phyloP scores from a whole-genome alignment of 2,113 vertebrate species.

The Paramormyrops kingsleyae region DNA sequence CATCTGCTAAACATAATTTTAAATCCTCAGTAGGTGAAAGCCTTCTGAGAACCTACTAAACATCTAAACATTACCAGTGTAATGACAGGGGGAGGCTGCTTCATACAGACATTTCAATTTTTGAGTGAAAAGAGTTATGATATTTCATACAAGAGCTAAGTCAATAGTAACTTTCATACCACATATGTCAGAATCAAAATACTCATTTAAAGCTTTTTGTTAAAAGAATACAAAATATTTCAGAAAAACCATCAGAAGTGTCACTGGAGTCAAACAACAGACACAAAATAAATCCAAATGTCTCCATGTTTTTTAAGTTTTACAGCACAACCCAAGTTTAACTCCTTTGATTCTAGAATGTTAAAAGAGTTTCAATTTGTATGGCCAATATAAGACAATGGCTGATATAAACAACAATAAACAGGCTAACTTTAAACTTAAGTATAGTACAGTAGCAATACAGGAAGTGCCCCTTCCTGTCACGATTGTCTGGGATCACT shows the following conservation, averaged over 20 bases:
- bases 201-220: background rate
- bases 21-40: background rate
- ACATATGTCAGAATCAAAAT: background rate
- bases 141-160: background rate
- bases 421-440: conserved; percentile 10
- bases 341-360: background rate
- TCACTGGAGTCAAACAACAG: background rate
- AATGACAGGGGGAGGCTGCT: background rate
- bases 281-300: background rate
- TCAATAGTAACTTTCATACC: background rate
- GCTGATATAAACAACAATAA: background rate
- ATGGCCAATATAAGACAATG: background rate
- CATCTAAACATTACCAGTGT: background rate
- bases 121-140: background rate
- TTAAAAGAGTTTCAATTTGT: background rate
- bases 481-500: conserved; percentile 22
- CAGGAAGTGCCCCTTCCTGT: conserved; percentile 33
- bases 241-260: background rate
- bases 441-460: conserved; percentile 24
- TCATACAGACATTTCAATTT: background rate
- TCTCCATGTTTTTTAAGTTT: background rate
- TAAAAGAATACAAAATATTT: background rate
- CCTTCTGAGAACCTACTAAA: background rate
- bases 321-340: background rate
- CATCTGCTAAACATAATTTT: background rate